Base-by-base conservation (phyloP, 2,113 vertebrate species). In the Cheirogaleus medius region DNA sequence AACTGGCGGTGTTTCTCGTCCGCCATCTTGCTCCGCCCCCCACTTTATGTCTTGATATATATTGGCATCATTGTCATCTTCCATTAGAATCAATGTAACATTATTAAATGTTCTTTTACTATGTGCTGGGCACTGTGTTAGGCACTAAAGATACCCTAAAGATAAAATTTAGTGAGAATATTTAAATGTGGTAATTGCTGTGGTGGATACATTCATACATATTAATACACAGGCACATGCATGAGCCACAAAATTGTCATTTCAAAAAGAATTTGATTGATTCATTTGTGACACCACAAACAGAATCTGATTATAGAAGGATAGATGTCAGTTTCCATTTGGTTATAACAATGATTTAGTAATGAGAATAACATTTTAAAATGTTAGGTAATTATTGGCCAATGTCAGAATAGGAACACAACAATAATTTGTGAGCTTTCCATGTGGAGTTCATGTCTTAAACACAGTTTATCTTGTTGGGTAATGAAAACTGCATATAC, bases 261-360 rank as follows among this genome's bases (percentile, higher is more conserved):
- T 92, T 97, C 34, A 87, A 94, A 97, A 44, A 37, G 69, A 94
- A 76, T 85, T 82, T 82, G 73, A 29, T 64, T 90, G 84, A 92
- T 68, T 92, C 49, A 92, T 89, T 86, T 92, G 58, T 89, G 49
- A 91, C 4, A 86, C 56, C n/a, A 34, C 34, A 87, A 73, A 44
- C 76, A 95, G 64, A 88, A 95, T 86, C 52, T 94, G 23, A 90
- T 91, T 93, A 83, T 56, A 49, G 15, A 47, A 88, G 64, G 32
- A 56, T 74, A 89, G 58, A 68, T 82, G 66, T 94, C 84, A 77
- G 42, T 64, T 95, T 81, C 64, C 42, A 76, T 92, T 95, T 94
- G 69, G 5, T 90, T 18, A 42, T 93, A 90, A 82, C 32, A 92
- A 82, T 96, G 60, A 77, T 90, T 90, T 82, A 66, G 39, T 95